Evolutionary conservation across 2,113 vertebrate genomes (phyloP).

Genomic region (Trachemys scripta): DNA sequence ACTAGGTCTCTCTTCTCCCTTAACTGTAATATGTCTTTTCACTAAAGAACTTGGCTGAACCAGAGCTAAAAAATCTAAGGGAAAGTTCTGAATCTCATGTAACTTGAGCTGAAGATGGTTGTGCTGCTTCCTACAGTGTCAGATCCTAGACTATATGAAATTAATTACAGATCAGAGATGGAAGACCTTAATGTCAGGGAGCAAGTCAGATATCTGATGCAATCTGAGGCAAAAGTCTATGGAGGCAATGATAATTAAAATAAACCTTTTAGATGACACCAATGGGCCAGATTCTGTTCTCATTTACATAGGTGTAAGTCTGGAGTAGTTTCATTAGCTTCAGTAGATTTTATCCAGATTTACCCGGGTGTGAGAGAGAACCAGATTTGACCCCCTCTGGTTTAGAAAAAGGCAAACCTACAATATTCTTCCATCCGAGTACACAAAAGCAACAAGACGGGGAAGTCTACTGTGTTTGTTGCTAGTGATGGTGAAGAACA

Average conservation of each 20-base stretch:
- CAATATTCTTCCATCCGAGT: neutral
- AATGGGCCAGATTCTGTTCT: neutral
- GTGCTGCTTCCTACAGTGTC: conserved; percentile 41
- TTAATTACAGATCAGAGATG: conserved; percentile 61
- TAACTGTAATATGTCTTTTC: conserved; percentile 59
- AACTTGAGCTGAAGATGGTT: conserved; percentile 50
- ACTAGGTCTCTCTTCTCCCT: conserved; percentile 6
- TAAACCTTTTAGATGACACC: conserved; percentile 38
- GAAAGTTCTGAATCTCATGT: conserved; percentile 34
- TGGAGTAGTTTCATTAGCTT: neutral
- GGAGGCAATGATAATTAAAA: conserved; percentile 49
- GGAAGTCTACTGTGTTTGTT: conserved; percentile 7
- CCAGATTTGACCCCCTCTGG: neutral
- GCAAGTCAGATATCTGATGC: conserved; percentile 58
- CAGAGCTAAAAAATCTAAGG: conserved; percentile 41
- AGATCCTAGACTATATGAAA: conserved; percentile 67
- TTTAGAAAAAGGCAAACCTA: neutral
- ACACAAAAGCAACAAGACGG: conserved; percentile 9
- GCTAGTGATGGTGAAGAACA: conserved; percentile 18
- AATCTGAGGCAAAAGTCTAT: conserved; percentile 41
- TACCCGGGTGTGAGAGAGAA: neutral
- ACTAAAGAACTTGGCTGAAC: conserved; percentile 27
- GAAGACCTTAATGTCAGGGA: conserved; percentile 19
- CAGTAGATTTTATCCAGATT: neutral
- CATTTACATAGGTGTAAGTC: conserved; percentile 9